A percentile compares a stretch with the other conserved stretches of the same genome.
Conservation (phyloP, 2,888 invertebrate species). For the Augochlorella aurata region DNA sequence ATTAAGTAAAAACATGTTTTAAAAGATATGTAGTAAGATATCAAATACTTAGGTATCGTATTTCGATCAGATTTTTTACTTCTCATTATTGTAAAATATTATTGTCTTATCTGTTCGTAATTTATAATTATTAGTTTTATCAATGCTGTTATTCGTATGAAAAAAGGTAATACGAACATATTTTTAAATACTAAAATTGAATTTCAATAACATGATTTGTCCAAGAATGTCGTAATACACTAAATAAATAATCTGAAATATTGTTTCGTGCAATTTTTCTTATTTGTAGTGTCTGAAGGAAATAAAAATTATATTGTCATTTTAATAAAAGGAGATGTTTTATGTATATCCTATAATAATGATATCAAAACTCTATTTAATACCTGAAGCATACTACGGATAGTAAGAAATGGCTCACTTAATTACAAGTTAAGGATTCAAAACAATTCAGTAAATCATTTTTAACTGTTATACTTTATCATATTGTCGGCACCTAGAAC, state of each 20-base stretch:
- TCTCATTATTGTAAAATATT: slow-evolving; percentile 1
- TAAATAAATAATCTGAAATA: slow-evolving; percentile 1
- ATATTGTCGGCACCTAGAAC: not conserved
- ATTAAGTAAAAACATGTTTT: slow-evolving; percentile 6
- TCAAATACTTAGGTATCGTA: not conserved
- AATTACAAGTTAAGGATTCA: not conserved
- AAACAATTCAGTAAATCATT: too few relatives aligned
- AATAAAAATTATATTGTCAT: not conserved
- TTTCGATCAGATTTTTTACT: not conserved
- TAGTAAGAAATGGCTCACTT: not conserved
- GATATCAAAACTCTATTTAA: not conserved
- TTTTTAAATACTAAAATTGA: not conserved
- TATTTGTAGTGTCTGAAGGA: not conserved
- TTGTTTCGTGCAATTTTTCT: not conserved
- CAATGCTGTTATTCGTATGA: not conserved
- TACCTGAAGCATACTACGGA: not conserved
- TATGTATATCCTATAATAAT: not conserved
- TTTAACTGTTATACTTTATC: not conserved
- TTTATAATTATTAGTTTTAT: not conserved
- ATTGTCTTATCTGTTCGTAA: not conserved
- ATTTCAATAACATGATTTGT: not conserved
- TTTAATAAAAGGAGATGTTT: not conserved
- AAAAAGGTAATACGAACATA: not conserved
- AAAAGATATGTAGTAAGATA: not conserved
- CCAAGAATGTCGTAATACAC: not conserved